Evolutionary conservation across 2,113 vertebrate species (phyloP).

Genomic region (Bos indicus): DNA sequence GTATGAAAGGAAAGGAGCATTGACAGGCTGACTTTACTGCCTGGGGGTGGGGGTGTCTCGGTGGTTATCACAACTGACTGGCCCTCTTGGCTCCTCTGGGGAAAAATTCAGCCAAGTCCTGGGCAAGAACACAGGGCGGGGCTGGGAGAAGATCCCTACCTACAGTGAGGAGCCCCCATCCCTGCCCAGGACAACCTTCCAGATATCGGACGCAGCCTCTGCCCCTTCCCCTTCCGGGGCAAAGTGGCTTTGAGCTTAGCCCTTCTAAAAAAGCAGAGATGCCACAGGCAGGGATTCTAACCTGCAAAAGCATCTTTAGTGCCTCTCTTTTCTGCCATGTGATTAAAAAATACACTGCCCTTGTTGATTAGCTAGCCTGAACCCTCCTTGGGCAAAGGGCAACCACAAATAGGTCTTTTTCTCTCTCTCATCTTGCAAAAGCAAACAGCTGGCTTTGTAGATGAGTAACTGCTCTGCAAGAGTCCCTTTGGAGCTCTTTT

Average conservation of each 20-base stretch:
- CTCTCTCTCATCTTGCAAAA: neutral
- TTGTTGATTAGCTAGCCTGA: neutral
- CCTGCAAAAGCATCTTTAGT: neutral
- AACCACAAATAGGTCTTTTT: neutral
- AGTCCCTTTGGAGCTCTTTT: neutral
- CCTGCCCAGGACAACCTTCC: neutral
- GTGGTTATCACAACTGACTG: no score
- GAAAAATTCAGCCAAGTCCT: neutral
- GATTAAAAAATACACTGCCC: neutral
- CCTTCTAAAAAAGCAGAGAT: neutral
- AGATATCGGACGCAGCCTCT: neutral
- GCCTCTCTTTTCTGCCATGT: neutral
- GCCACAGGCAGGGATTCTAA: neutral
- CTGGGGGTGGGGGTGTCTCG: fast-evolving
- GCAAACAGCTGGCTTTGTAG: neutral
- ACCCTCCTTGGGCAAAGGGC: neutral
- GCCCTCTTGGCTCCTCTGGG: neutral
- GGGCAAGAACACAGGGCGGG: neutral
- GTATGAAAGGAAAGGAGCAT: neutral
- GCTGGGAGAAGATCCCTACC: neutral
- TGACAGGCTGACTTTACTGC: neutral
- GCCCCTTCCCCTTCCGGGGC: neutral
- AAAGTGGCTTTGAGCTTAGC: neutral
- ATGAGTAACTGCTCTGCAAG: fast-evolving
- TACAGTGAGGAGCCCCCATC: neutral